Evolutionary conservation across 1,140 invertebrate species (phyloP).

Genomic region (Acromyrmex charruanus): DNA sequence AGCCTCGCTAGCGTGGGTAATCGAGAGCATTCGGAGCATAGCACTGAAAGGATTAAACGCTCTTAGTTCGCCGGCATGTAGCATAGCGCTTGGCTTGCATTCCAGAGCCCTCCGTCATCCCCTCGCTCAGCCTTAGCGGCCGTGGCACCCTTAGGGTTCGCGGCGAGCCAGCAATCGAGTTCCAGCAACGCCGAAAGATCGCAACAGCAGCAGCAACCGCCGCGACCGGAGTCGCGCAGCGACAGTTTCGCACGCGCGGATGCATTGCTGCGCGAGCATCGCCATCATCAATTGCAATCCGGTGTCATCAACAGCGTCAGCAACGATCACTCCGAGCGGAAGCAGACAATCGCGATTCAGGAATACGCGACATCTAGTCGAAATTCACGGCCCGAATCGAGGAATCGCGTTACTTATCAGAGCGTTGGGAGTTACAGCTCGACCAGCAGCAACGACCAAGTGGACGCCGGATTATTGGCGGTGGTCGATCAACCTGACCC

Average conservation of each 20-base stretch:
- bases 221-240: conserved; percentile 82
- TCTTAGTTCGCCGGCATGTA: conserved; percentile 64
- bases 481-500: conserved; percentile 84
- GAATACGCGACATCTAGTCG: conserved; percentile 46
- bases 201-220: conserved; percentile 74
- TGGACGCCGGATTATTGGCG: conserved; percentile 84
- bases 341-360: conserved; percentile 48
- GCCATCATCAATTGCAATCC: conserved; percentile 65
- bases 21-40: conserved; percentile 55
- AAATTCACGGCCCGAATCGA: conserved; percentile 71
- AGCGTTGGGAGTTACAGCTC: conserved; percentile 66
- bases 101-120: conserved; percentile 84
- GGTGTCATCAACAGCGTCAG: conserved; percentile 31
- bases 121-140: conserved; percentile 77
- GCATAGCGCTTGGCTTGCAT: conserved; percentile 83
- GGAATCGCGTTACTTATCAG: conserved; percentile 72
- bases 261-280: conserved; percentile 79
- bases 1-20: conserved; percentile 32
- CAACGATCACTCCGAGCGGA: conserved; percentile 52
- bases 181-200: conserved; percentile 59
- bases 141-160: conserved; percentile 77
- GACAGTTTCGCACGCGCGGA: conserved; percentile 81
- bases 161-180: conserved; percentile 65
- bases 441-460: conserved; percentile 77
- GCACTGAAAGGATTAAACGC: conserved; percentile 66